Conservation (phyloP, 2,888 invertebrate genomes). For the Lampropteryx suffumata region DNA sequence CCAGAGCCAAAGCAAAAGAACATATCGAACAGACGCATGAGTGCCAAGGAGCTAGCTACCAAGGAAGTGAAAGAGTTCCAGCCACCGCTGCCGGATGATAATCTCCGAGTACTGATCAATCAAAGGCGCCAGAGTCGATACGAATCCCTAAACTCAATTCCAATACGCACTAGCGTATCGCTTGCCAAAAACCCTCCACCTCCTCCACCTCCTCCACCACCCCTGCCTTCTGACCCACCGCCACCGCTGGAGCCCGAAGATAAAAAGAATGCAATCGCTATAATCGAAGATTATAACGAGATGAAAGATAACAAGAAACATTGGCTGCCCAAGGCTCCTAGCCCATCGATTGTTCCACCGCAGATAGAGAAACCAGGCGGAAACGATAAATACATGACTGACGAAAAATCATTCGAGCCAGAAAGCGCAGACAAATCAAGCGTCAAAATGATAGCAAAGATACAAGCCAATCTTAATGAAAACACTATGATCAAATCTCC, state of each 20-base stretch:
- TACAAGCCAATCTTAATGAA: conserved; percentile 75
- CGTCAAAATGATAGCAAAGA: conserved; percentile 76
- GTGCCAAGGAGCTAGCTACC: conserved; percentile 45
- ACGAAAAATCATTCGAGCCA: conserved; percentile 70
- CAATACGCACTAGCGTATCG: conserved; percentile 36
- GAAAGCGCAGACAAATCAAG: conserved; percentile 72
- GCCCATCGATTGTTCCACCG: conserved; percentile 66
- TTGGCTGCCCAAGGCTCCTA: conserved; percentile 69
- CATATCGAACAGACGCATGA: conserved; percentile 40
- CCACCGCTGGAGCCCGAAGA: conserved; percentile 39
- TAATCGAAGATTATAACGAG: conserved; percentile 55
- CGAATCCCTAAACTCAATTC: conserved; percentile 19
- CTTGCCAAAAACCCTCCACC: conserved; percentile 47
- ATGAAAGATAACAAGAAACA: conserved; percentile 64
- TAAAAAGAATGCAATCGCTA: conserved; percentile 49
- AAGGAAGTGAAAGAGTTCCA: conserved; percentile 28
- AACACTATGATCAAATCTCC: conserved; percentile 80
- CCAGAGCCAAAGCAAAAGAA: conserved; percentile 54
- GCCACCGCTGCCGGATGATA: conserved; percentile 37
- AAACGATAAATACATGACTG: conserved; percentile 76
- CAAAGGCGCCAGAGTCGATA: conserved; percentile 30
- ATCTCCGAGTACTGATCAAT: conserved; percentile 29
- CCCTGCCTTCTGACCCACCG: not conserved
- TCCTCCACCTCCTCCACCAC: conserved; percentile 2
- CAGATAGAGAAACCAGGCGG: conserved; percentile 69